Base-by-base conservation (phyloP, 1,140 invertebrate species). In the Caenorhabditis inopinata region DNA sequence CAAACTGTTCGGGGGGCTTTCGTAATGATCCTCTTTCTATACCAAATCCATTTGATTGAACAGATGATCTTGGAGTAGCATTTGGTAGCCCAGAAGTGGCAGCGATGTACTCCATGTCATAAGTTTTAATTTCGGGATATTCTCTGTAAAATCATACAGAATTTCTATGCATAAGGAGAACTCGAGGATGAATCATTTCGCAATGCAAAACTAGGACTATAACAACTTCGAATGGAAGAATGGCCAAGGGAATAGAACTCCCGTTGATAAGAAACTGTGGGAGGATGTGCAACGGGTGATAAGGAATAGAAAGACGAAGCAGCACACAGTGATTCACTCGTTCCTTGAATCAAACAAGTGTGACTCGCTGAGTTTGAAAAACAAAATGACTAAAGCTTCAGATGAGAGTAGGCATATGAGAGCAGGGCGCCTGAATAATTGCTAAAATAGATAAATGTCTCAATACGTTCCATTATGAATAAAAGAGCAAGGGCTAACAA, bases 31-130 rank as follows among this genome's bases (percentile, higher is more conserved):
- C 58, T 38, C 58, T 38, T 25, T 68, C 58, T 16, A 68, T 68
- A 11, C 58, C 58, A 29, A 68, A 68, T 23, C 58, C 58, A 68
- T 68, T 68, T 12, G 58, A 21, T 11, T 68, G 58, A 42, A 68
- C 27, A 1, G 58, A 68, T 7, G 32, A 35, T 12, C 58, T 16
- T 21, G 58, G 58, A 12, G 32, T 32, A 12, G 23, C 58, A 21
- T 29, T 18, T 16, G 58, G 58, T 68, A 32, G 32, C n/a, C 58
- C 58, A 42, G 58, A 68, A 9, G 58, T 68, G 4, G 58, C 58
- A n/a, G 58, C 58, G 23, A 68, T 68, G 58, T 68, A 68, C 58
- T 68, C 58, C 58, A 68, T 68, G 32, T 68, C 58, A 68, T 68
- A 68, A 5, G 58, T 68, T n/a, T 68, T 29, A 42, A 68, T 68